These are phyloP conservation scores for Triplophysa rosa DNA, from an alignment of 2,113 vertebrate species.

Conservation along the genomic window DNA sequence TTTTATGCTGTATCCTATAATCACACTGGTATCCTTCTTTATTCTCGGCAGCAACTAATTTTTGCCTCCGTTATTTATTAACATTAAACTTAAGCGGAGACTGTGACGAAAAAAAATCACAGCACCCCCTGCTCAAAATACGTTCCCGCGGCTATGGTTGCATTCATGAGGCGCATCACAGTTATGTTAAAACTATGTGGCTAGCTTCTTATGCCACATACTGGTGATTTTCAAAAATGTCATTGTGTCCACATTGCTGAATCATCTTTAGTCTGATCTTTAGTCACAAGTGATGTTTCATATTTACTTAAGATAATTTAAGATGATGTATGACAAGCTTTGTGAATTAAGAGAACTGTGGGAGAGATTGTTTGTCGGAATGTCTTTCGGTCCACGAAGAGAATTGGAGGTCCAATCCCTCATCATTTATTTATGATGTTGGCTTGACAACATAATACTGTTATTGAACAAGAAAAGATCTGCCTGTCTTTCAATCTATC, in stretches of 20 bases:
- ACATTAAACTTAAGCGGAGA: no score
- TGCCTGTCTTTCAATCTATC: no score
- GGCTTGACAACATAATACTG: neutral
- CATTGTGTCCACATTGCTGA: neutral
- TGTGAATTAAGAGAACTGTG: neutral
- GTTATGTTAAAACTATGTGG: no score
- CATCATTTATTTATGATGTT: neutral
- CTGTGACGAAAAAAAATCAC: no score
- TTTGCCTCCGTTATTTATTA: no score
- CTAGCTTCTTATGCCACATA: no score
- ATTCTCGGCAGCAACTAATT: no score
- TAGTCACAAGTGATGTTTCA: neutral
- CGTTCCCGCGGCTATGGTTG: no score
- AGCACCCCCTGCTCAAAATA: no score
- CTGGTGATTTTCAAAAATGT: neutral
- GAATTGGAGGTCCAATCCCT: neutral
- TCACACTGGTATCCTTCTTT: no score
- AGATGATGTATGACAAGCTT: neutral
- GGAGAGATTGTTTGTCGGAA: neutral
- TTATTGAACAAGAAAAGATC: neutral
- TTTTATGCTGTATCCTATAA: no score
- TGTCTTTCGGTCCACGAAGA: neutral
- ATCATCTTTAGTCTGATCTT: neutral
- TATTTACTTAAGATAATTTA: neutral
- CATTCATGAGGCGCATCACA: no score